Evolutionary conservation across 2,113 vertebrate species (phyloP).

Genomic region (Thunnus maccoyii): DNA sequence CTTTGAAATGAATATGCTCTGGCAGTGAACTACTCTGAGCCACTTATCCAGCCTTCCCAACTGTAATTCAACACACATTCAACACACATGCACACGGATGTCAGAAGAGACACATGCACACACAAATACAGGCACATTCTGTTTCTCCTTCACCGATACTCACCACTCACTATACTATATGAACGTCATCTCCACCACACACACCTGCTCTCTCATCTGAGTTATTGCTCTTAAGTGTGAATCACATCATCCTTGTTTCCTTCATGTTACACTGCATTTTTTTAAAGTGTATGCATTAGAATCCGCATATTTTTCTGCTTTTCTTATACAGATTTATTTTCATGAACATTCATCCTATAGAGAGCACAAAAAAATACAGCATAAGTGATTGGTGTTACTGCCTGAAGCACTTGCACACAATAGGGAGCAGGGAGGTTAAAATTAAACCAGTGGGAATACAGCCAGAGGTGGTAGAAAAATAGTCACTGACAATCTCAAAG

Average conservation of each 20-base stretch:
- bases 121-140: slow-evolving; percentile 20
- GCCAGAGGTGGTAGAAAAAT: slow-evolving; percentile 58
- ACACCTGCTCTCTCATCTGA: background rate
- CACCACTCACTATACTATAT: background rate
- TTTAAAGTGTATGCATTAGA: background rate
- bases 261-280: background rate
- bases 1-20: slow-evolving; percentile 84
- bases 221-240: slow-evolving; percentile 11
- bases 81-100: slow-evolving; percentile 52
- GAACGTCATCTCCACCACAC: slow-evolving; percentile 6
- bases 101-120: slow-evolving; percentile 30
- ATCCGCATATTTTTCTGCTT: slow-evolving; percentile 25
- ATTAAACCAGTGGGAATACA: slow-evolving; percentile 69
- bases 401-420: slow-evolving; percentile 62
- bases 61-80: slow-evolving; percentile 67
- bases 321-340: slow-evolving; percentile 33
- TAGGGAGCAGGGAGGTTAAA: slow-evolving; percentile 67
- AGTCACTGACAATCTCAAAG: slow-evolving; percentile 51
- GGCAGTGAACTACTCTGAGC: slow-evolving; percentile 80
- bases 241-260: slow-evolving; percentile 24
- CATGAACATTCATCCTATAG: slow-evolving; percentile 28
- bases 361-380: slow-evolving; percentile 45
- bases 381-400: slow-evolving; percentile 67
- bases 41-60: slow-evolving; percentile 76
- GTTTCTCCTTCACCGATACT: slow-evolving; percentile 52